Evolutionary conservation across 2,888 invertebrate species (phyloP).

Genomic region (Phalera bucephala): DNA sequence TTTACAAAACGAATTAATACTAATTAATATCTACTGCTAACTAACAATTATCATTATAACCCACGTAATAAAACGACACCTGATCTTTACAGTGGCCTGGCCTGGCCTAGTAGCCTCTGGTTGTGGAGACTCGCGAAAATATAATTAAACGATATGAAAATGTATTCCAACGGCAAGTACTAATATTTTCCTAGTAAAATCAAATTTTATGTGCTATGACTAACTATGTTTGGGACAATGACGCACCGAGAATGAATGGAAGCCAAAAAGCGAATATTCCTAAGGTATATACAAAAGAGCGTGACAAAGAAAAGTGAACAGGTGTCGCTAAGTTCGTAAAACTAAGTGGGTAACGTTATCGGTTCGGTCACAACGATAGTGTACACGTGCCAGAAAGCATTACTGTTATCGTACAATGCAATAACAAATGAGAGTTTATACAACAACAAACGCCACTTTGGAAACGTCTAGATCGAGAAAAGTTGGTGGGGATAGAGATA

Average conservation of each 20-base stretch:
- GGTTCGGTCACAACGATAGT: slow-evolving; percentile 44
- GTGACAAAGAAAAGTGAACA: slow-evolving; percentile 39
- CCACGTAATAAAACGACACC: no score
- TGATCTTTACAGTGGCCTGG: no score
- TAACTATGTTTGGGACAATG: slow-evolving; percentile 25
- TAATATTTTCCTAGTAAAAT: no score
- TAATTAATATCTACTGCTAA: no score
- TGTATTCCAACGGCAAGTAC: no score
- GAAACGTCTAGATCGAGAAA: slow-evolving; percentile 26
- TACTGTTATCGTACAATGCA: slow-evolving; percentile 48
- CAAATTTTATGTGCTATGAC: slow-evolving; percentile 10
- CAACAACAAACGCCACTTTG: slow-evolving; percentile 33
- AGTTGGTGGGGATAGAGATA: slow-evolving; percentile 13
- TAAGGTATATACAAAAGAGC: no score
- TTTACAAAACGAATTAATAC: no score
- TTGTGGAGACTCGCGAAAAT: no score
- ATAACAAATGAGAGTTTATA: slow-evolving; percentile 46
- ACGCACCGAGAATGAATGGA: slow-evolving; percentile 28
- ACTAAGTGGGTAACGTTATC: slow-evolving; percentile 44
- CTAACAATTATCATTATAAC: no score
- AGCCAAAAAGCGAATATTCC: slow-evolving; percentile 26
- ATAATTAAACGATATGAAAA: no score
- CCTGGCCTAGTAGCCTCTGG: no score
- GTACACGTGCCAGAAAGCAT: slow-evolving; percentile 47
- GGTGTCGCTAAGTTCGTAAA: slow-evolving; percentile 37